Percentiles rank a stretch among this genome's conserved stretches.
Evolutionary conservation across 2,888 invertebrate genomes (phyloP).

Genomic region (Drosophila histrio): DNA sequence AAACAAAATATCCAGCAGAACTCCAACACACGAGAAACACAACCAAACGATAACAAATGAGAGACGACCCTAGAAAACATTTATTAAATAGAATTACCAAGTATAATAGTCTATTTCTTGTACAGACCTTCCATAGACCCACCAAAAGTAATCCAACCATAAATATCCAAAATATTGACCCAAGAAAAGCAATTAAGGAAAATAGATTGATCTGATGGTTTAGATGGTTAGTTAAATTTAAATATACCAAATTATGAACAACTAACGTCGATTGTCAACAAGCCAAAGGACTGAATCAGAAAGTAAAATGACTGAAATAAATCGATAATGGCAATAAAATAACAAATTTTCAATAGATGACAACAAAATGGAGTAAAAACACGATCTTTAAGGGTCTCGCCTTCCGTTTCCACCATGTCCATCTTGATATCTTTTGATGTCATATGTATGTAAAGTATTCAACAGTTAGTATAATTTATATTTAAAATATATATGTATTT

Average conservation of each 20-base stretch:
- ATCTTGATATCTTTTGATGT: background rate
- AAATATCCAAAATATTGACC: conserved; percentile 39
- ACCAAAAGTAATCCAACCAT: conserved; percentile 33
- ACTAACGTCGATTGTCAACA: conserved; percentile 18
- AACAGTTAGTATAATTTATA: background rate
- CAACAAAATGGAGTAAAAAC: background rate
- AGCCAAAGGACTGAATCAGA: conserved; percentile 11
- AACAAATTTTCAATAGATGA: conserved; percentile 23
- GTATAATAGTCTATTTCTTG: background rate
- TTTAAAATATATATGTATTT: conserved; percentile 36
- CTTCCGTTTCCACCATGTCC: background rate
- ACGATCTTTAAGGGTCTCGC: background rate
- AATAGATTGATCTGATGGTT: conserved; percentile 20
- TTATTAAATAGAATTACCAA: background rate
- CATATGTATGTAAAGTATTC: background rate
- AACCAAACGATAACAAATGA: conserved; percentile 31
- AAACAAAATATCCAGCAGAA: conserved; percentile 30
- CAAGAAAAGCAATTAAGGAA: conserved; percentile 19
- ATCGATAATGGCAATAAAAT: conserved; percentile 38
- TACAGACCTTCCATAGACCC: conserved; percentile 50
- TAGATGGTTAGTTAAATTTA: background rate
- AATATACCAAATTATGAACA: background rate
- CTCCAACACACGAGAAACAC: conserved; percentile 33
- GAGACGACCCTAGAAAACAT: conserved; percentile 3
- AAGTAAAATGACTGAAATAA: conserved; percentile 50